Evolutionary conservation across 2,888 invertebrate species (phyloP), one percentile per base, ranked within the genome.

Genomic region (Ariolimax columbianus): DNA sequence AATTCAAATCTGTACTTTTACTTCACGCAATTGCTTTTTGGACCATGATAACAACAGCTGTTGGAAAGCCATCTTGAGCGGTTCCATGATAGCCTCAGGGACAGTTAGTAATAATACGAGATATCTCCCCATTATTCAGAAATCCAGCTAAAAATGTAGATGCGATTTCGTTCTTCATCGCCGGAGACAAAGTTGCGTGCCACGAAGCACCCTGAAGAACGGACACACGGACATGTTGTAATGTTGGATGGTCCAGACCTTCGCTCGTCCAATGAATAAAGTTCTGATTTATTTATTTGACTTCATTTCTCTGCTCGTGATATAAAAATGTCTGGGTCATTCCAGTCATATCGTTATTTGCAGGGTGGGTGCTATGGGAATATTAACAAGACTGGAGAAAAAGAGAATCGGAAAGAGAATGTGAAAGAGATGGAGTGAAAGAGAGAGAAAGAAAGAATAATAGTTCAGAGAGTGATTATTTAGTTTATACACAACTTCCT

Each of bases 61-160:
- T 38, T 23, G 9, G 9, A 68, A 68, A 68, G 38, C 68, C 17
- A 36, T 68, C 36, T 33, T 36, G 0, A 14, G 17, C 38, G 17
- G 9, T 19, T 38, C 23, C 4, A 19, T 6, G 0, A 14, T 17
- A 36, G 2, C 38, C 38, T 36, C 1, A 17, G 36, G 36, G 17
- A 3, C 36, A 38, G 68, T 68, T 68, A 36, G 68, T 38, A 36
- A 68, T 68, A 36, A 38, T 14, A 11, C 36, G 36, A 36, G 68
- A n/a, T 36, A 68, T 36, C 38, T 36, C 19, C 19, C 68, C 36
- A 36, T 68, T 68, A 68, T 11, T 68, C 36, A 68, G 33, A 68
- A 36, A 68, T 68, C 14, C 68, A 36, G 36, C 68, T 68, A 68
- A 68, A 68, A 4, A 68, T 68, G 68, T 36, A 68, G 38, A 68